Evolutionary conservation across 2,113 vertebrate species (phyloP).

Genomic region (Mus pahari): DNA sequence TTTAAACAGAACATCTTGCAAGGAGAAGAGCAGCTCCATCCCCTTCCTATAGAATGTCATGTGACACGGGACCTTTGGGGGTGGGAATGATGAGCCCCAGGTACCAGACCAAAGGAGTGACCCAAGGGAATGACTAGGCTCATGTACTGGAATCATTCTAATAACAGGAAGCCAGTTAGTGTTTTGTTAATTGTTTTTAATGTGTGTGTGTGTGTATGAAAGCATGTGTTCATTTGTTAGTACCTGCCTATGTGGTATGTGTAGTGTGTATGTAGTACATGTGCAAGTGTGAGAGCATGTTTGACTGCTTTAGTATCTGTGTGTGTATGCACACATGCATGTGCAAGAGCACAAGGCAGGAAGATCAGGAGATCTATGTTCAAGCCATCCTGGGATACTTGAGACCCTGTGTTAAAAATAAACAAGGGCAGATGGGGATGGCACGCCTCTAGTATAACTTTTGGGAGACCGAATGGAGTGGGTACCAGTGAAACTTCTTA

Average conservation of each 20-base stretch:
- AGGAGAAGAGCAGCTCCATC: neutral
- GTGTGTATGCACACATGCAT: neutral
- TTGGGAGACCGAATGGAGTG: neutral
- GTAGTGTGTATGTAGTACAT: neutral
- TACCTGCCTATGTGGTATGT: neutral
- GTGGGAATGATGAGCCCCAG: neutral
- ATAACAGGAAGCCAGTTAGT: neutral
- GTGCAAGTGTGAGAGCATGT: neutral
- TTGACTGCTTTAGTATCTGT: neutral
- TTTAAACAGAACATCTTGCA: neutral
- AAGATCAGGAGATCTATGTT: neutral
- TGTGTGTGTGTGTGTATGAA: neutral
- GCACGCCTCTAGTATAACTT: neutral
- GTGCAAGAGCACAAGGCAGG: too few relatives aligned
- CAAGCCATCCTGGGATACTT: neutral
- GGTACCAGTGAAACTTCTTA: neutral
- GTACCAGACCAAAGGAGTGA: rapidly evolving
- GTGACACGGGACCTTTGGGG: neutral
- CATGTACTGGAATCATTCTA: neutral
- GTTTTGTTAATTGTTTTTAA: neutral
- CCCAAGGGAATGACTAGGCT: too few relatives aligned
- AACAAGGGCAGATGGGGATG: neutral
- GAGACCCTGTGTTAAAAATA: neutral
- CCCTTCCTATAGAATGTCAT: neutral
- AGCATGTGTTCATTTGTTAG: neutral